These are phyloP conservation scores for Mirounga angustirostris DNA, from an alignment of 2,113 vertebrate genomes.

Conservation along the genomic window DNA sequence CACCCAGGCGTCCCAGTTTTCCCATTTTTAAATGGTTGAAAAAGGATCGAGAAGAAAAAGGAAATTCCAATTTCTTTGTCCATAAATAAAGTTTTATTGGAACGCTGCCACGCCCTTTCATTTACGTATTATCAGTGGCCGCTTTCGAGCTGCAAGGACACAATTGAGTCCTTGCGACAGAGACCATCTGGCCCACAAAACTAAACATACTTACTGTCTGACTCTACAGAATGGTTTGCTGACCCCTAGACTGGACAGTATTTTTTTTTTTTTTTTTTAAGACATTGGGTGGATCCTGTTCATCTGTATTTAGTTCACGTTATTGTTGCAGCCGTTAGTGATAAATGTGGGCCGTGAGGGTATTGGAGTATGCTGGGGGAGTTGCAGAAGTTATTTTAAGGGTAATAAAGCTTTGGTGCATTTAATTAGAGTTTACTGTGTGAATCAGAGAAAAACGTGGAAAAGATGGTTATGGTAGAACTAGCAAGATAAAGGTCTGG, in stretches of 20 bases:
- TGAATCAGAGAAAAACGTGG: background rate
- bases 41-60: background rate
- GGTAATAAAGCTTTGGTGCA: background rate
- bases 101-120: background rate
- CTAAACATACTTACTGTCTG: background rate
- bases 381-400: background rate
- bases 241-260: background rate
- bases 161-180: background rate
- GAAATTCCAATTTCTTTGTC: background rate
- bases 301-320: background rate
- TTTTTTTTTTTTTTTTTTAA: background rate
- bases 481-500: background rate
- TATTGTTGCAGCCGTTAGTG: background rate
- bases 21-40: background rate
- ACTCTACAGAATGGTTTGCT: background rate
- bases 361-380: background rate
- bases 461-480: background rate
- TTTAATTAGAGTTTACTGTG: background rate
- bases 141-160: background rate
- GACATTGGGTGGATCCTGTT: background rate
- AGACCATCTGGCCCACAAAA: background rate
- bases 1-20: background rate
- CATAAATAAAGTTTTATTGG: background rate
- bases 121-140: background rate
- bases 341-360: background rate